These are phyloP conservation scores for Astropecten irregularis DNA, from an alignment of 53 echinoderm and acorn worm genomes.

Conservation along the genomic window DNA sequence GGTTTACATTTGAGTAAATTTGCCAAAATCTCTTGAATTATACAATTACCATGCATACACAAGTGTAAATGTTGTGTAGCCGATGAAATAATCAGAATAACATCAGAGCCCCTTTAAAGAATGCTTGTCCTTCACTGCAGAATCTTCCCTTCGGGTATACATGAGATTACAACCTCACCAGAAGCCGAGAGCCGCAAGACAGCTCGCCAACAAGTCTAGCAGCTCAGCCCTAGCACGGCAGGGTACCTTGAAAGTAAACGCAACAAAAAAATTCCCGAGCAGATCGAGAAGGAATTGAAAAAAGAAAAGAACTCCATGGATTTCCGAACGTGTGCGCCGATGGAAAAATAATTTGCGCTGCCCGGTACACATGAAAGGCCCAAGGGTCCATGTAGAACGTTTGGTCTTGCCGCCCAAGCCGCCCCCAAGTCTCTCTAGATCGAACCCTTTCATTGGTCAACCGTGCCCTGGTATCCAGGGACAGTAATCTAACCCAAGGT, in stretches of 20 bases:
- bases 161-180: background rate
- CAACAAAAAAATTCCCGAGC: background rate
- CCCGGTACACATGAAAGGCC: constrained; percentile 58
- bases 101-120: too few species aligned
- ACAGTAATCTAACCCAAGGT: constrained; percentile 61
- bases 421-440: constrained; percentile 40
- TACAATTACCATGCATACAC: too few species aligned
- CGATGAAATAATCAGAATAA: too few species aligned
- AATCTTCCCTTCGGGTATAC: background rate
- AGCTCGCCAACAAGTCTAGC: constrained; percentile 42
- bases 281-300: background rate
- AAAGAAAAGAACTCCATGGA: background rate
- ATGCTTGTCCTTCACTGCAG: background rate
- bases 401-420: constrained; percentile 51
- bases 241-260: constrained; percentile 27
- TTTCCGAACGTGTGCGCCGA: constrained; percentile 26
- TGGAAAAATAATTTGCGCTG: constrained; percentile 67
- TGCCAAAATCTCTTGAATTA: too few species aligned
- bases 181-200: constrained; percentile 5
- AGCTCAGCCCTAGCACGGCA: background rate
- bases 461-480: constrained; percentile 43
- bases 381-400: constrained; percentile 33
- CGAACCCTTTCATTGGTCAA: constrained; percentile 53
- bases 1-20: too few species aligned
- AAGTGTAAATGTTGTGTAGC: too few species aligned